Evolutionary conservation across 2,113 vertebrate species (phyloP).

Genomic region (Podarcis muralis): DNA sequence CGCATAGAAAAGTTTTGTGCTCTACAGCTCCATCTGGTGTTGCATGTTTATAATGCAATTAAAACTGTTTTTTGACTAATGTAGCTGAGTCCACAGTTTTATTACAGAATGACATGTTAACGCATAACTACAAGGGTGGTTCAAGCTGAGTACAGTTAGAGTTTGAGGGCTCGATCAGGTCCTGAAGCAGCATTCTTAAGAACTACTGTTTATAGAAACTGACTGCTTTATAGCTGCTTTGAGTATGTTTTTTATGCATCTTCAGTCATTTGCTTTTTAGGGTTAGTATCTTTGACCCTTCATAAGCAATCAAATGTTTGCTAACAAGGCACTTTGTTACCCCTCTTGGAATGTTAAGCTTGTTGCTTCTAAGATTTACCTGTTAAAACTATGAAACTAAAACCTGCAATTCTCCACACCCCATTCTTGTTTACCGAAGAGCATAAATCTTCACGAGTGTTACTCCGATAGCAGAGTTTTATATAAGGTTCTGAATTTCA

Average conservation of each 20-base stretch:
- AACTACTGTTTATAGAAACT: background rate
- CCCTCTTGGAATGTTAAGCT: background rate
- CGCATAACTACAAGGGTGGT: background rate
- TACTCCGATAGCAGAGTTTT: background rate
- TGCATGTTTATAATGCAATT: too few species aligned
- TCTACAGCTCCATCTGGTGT: background rate
- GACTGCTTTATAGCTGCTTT: background rate
- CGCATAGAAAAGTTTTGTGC: background rate
- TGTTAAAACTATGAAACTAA: background rate
- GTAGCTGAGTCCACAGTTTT: background rate
- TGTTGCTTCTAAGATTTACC: background rate
- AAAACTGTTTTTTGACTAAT: too few species aligned
- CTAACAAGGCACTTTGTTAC: background rate
- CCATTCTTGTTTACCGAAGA: background rate
- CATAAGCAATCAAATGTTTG: background rate
- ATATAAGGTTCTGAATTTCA: background rate
- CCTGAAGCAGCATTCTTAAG: background rate
- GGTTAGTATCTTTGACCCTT: background rate
- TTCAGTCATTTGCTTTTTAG: background rate
- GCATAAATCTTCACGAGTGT: background rate
- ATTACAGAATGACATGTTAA: background rate
- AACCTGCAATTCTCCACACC: background rate
- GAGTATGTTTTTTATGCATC: background rate
- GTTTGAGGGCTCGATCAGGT: background rate
- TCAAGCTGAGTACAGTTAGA: background rate